Conservation (phyloP, 1,140 invertebrate species). For the Tyrophagus putrescentiae region DNA sequence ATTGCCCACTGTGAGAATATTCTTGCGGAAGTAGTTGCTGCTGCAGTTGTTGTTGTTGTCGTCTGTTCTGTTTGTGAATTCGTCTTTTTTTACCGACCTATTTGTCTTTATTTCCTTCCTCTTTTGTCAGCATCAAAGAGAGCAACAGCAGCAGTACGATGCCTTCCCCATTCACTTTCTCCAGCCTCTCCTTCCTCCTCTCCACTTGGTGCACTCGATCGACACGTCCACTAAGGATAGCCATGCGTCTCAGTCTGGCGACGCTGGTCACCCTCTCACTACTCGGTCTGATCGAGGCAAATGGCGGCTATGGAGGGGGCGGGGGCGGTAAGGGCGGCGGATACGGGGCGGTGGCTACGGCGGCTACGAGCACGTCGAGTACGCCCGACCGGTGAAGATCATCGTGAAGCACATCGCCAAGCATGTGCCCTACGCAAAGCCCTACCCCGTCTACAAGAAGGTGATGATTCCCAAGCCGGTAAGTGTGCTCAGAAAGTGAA, state of each 20-base stretch:
- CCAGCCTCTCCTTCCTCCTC: neutral
- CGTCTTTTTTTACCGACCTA: too few species aligned
- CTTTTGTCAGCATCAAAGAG: too few species aligned
- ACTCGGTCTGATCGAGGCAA: constrained; percentile 21
- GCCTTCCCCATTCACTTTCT: neutral
- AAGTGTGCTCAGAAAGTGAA: neutral
- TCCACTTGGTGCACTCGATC: neutral
- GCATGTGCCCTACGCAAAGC: constrained; percentile 25
- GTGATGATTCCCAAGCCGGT: constrained; percentile 16
- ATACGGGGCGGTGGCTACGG: constrained; percentile 22
- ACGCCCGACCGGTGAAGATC: constrained; percentile 24
- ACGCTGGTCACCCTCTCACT: constrained; percentile 26
- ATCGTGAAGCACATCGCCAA: constrained; percentile 26
- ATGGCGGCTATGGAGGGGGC: constrained; percentile 21
- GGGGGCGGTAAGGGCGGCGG: constrained; percentile 21
- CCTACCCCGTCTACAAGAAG: constrained; percentile 26
- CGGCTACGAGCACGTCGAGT: constrained; percentile 22
- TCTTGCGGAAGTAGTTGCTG: too few species aligned
- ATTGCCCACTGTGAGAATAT: too few species aligned
- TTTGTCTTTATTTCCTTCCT: too few species aligned
- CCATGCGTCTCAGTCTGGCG: neutral
- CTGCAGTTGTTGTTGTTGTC: too few species aligned
- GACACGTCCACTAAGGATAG: neutral
- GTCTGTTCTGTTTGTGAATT: too few species aligned
- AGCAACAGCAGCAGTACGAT: too few species aligned